Evolutionary conservation across 2,113 vertebrate species (phyloP).

Genomic region (Vimba vimba): DNA sequence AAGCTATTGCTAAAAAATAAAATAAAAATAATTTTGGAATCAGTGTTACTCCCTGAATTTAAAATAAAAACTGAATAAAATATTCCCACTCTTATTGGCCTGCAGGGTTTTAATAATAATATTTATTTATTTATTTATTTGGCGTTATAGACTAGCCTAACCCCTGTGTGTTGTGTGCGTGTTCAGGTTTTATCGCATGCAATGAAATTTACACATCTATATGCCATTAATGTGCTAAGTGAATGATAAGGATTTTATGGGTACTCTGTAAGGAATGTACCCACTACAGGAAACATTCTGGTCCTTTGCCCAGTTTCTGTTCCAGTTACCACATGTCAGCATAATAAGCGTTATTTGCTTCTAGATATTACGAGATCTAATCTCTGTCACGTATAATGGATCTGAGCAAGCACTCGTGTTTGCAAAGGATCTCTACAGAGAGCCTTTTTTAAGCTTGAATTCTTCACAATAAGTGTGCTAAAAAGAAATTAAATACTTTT

Average conservation of each 20-base stretch:
- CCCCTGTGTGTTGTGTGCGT: background rate
- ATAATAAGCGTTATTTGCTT: slow-evolving; percentile 23
- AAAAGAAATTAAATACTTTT: background rate
- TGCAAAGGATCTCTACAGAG: background rate
- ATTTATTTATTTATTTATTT: too few relatives aligned
- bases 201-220: slow-evolving; percentile 31
- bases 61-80: too few relatives aligned
- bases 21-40: too few relatives aligned
- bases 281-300: slow-evolving; percentile 21
- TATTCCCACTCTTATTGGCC: too few relatives aligned
- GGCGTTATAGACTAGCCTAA: background rate
- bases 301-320: slow-evolving; percentile 33
- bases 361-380: slow-evolving; percentile 17
- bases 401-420: background rate
- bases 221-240: slow-evolving; percentile 36
- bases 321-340: slow-evolving; percentile 34
- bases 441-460: background rate
- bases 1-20: too few relatives aligned
- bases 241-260: slow-evolving; percentile 46
- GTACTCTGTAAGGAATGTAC: slow-evolving; percentile 30
- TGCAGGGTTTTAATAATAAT: too few relatives aligned
- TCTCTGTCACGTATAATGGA: slow-evolving; percentile 21
- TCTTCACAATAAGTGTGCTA: background rate
- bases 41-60: too few relatives aligned
- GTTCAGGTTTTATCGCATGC: slow-evolving; percentile 10